A percentile compares a stretch with the other conserved stretches of the same genome.
These are phyloP conservation scores for Actinopyga echinites DNA, from an alignment of 53 echinoderm and acorn worm species.

Conservation along the genomic window DNA sequence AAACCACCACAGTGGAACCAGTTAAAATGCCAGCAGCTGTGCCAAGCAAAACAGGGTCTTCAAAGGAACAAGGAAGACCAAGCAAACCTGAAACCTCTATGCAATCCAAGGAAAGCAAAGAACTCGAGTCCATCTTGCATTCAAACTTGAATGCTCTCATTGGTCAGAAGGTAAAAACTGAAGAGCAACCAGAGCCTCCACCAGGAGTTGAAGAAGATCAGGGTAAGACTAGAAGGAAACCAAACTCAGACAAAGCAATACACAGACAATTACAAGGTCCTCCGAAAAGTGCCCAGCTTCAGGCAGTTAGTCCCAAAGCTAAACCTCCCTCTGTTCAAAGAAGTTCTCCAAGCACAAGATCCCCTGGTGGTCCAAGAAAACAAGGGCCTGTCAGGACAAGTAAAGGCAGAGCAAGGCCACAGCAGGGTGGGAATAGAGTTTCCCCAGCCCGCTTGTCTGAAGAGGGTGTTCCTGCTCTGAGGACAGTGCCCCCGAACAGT, in stretches of 20 bases:
- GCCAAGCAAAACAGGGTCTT: constrained; percentile 35
- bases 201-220: background rate
- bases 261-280: constrained; percentile 41
- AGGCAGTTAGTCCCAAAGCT: constrained; percentile 7
- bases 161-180: constrained; percentile 8
- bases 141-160: constrained; percentile 43
- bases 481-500: constrained; percentile 29
- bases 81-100: constrained; percentile 27
- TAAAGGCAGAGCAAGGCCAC: constrained; percentile 23
- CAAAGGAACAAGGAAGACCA: background rate
- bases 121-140: constrained; percentile 47
- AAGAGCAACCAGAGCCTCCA: background rate
- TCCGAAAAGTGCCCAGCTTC: constrained; percentile 22
- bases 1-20: background rate
- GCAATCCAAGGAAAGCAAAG: constrained; percentile 48
- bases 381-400: constrained; percentile 30
- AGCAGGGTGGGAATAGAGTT: background rate
- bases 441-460: background rate
- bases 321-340: background rate
- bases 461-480: constrained; percentile 45
- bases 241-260: constrained; percentile 34
- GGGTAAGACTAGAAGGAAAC: constrained; percentile 24
- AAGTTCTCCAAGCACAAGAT: constrained; percentile 41
- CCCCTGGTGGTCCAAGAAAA: constrained; percentile 56
- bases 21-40: background rate